Percentiles rank a stretch among this genome's conserved stretches.
phyloP scores from a whole-genome alignment of 2,113 vertebrate genomes.

The Oceanodroma tethys region DNA sequence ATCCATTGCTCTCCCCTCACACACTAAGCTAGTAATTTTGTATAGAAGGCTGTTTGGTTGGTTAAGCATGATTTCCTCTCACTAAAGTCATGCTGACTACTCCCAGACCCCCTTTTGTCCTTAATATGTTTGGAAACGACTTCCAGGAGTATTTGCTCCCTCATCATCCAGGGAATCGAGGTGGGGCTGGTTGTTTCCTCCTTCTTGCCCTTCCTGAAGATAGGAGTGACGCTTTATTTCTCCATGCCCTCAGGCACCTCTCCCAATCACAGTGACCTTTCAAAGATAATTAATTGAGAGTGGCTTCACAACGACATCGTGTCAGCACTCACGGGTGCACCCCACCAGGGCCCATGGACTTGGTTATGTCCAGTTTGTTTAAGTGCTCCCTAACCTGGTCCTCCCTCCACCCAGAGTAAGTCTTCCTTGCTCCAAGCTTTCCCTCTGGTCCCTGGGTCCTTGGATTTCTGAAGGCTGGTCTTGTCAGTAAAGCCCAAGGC shows the following conservation, averaged over 20 bases:
- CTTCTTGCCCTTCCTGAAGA: neutral
- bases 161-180: neutral
- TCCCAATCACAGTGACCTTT: neutral
- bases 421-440: neutral
- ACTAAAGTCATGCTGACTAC: neutral
- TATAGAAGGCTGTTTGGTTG: neutral
- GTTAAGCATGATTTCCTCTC: neutral
- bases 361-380: neutral
- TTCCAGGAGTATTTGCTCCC: neutral
- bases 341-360: neutral
- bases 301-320: neutral
- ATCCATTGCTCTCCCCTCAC: neutral
- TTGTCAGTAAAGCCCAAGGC: neutral
- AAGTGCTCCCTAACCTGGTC: too few species aligned
- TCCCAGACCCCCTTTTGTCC: neutral
- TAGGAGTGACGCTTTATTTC: neutral
- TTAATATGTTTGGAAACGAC: neutral
- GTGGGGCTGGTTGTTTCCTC: neutral
- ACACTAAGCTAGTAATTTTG: neutral
- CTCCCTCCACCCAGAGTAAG: neutral
- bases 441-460: neutral
- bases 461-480: neutral
- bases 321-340: neutral
- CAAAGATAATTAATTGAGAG: neutral
- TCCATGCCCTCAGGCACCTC: neutral